Evolutionary conservation across 2,797 vertebrate genomes (phyloP).

Genomic region (Mycteria americana): DNA sequence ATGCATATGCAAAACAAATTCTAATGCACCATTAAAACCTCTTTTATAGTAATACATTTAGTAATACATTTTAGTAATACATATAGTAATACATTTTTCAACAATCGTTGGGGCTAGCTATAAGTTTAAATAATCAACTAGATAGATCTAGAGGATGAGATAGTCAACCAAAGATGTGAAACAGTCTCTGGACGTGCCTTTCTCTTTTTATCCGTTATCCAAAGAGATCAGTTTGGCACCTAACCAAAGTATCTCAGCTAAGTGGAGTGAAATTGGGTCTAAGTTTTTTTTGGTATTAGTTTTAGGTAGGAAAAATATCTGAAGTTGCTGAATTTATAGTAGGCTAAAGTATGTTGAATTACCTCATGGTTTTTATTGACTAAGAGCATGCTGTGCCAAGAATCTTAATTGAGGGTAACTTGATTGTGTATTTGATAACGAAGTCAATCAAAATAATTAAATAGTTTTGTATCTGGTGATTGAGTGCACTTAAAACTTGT

Average conservation of each 20-base stretch:
- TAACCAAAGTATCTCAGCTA: background rate
- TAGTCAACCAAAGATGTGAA: background rate
- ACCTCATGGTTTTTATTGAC: background rate
- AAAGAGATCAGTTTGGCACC: background rate
- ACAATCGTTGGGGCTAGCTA: background rate
- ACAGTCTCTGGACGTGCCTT: background rate
- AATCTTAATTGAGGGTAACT: background rate
- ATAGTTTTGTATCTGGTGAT: background rate
- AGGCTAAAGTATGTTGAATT: background rate
- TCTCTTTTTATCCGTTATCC: background rate
- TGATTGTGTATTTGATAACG: background rate
- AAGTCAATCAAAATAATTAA: conserved; percentile 33
- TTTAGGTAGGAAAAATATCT: background rate
- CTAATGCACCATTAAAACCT: background rate
- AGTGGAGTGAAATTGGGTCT: background rate
- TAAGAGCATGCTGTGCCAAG: background rate
- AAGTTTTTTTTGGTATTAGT: background rate
- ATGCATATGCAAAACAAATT: background rate
- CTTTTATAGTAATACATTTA: background rate
- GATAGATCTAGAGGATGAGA: background rate
- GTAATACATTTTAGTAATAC: background rate
- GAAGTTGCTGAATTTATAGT: background rate
- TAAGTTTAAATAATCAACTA: background rate
- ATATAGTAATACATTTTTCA: background rate
- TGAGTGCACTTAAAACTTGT: background rate